phyloP scores from a whole-genome alignment of 2,113 vertebrate species.

The Chrysochloris asiatica region DNA sequence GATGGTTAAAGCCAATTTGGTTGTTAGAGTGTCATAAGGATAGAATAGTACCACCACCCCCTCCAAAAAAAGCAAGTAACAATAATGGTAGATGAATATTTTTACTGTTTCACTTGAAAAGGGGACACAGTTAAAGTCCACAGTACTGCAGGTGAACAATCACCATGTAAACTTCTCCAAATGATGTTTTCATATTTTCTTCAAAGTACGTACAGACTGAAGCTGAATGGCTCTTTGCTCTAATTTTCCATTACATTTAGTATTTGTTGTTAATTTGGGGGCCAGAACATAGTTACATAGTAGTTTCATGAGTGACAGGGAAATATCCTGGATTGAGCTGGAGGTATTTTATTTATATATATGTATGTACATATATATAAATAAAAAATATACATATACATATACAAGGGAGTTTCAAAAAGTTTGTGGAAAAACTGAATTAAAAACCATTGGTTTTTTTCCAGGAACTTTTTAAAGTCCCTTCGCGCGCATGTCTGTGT shows the following conservation, averaged over 20 bases:
- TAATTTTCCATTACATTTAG: constrained; percentile 77
- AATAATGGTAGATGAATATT: constrained; percentile 84
- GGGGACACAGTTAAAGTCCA: constrained; percentile 84
- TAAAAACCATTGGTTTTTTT: no score
- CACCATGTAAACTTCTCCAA: constrained; percentile 85
- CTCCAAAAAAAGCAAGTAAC: constrained; percentile 82
- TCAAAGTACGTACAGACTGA: constrained; percentile 83
- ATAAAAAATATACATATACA: no score
- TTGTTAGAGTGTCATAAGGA: constrained; percentile 86
- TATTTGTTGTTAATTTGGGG: constrained; percentile 73
- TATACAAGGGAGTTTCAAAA: no score
- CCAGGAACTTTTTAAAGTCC: no score
- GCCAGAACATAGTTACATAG: constrained; percentile 64
- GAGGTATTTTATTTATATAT: background rate
- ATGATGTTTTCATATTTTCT: constrained; percentile 73
- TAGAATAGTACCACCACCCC: constrained; percentile 88
- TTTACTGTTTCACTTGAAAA: constrained; percentile 83
- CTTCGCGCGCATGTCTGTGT: no score
- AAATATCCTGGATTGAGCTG: constrained; percentile 62
- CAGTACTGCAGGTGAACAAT: constrained; percentile 86
- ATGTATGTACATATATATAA: no score
- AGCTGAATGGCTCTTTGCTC: constrained; percentile 88
- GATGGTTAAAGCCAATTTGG: constrained; percentile 86
- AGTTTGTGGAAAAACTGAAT: no score
- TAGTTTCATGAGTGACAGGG: constrained; percentile 66